Conservation (phyloP, 1,140 invertebrate species). For the Zaprionus gabonicus region DNA sequence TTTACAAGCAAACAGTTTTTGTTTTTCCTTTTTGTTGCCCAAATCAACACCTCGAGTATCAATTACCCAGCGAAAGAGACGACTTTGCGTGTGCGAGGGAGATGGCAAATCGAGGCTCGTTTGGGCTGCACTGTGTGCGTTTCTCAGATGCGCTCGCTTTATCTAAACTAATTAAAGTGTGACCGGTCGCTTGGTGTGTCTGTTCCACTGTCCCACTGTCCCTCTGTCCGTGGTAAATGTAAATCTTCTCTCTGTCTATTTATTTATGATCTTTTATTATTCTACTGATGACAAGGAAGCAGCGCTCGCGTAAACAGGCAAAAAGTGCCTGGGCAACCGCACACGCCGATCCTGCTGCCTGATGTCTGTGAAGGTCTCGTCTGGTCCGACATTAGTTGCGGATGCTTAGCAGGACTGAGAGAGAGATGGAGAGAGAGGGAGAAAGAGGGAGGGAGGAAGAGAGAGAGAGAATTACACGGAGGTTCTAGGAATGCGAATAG, state of each 20-base stretch:
- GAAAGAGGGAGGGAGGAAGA: not conserved
- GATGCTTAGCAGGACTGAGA: slow-evolving; percentile 57
- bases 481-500: slow-evolving; percentile 44
- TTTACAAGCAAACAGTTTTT: slow-evolving; percentile 78
- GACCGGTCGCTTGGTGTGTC: slow-evolving; percentile 52
- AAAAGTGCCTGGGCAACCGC: slow-evolving; percentile 64
- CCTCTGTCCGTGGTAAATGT: slow-evolving; percentile 37
- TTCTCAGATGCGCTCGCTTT: slow-evolving; percentile 74
- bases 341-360: slow-evolving; percentile 60
- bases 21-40: slow-evolving; percentile 69
- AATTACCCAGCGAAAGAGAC: slow-evolving; percentile 58
- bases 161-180: slow-evolving; percentile 80
- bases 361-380: slow-evolving; percentile 14
- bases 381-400: slow-evolving; percentile 63
- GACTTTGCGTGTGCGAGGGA: not conserved
- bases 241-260: slow-evolving; percentile 64
- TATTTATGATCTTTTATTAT: slow-evolving; percentile 82
- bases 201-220: not conserved
- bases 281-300: slow-evolving; percentile 60
- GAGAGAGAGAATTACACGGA: slow-evolving; percentile 32
- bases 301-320: slow-evolving; percentile 23
- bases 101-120: slow-evolving; percentile 7
- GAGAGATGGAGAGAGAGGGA: slow-evolving; percentile 18
- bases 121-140: slow-evolving; percentile 54
- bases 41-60: slow-evolving; percentile 81